Percentiles rank a stretch among this genome's conserved stretches.
These are phyloP conservation scores for Gallinago stenura DNA, from an alignment of 2,797 vertebrate species.

Conservation along the genomic window DNA sequence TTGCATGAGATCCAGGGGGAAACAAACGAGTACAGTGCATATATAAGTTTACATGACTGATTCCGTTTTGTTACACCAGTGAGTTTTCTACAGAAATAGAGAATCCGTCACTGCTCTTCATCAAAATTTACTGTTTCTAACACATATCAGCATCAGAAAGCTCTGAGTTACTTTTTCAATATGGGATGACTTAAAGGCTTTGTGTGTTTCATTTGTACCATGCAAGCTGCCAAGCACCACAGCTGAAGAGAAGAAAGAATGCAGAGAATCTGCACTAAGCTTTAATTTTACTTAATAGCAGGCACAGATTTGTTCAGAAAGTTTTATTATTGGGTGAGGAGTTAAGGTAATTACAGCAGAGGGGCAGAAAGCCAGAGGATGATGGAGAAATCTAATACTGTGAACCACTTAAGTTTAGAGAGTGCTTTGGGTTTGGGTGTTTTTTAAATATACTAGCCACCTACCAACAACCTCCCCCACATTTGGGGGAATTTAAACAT, in stretches of 20 bases:
- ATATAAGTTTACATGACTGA: not conserved
- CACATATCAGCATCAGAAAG: not conserved
- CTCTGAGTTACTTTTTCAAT: not conserved
- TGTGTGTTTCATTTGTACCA: slow-evolving; percentile 14
- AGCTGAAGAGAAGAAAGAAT: slow-evolving; percentile 41
- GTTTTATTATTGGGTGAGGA: slow-evolving; percentile 40
- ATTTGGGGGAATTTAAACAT: not conserved
- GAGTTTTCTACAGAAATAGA: not conserved
- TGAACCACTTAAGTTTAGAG: not conserved
- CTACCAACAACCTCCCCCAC: not conserved
- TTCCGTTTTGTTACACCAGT: not conserved
- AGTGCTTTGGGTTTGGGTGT: not conserved
- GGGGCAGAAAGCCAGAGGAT: slow-evolving; percentile 11
- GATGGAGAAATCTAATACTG: not conserved
- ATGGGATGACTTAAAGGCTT: slow-evolving; percentile 33
- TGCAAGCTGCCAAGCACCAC: slow-evolving; percentile 47
- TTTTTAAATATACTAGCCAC: not conserved
- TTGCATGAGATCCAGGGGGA: slow-evolving; percentile 6
- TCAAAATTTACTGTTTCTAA: not conserved
- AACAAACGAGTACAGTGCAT: not conserved
- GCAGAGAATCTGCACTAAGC: slow-evolving; percentile 49
- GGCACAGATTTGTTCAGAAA: slow-evolving; percentile 39
- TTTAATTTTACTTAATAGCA: slow-evolving; percentile 53
- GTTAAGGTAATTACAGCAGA: slow-evolving; percentile 3
- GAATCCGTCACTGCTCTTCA: not conserved